Evolutionary conservation across 2,888 invertebrate genomes (phyloP).

Genomic region (Ophion costatus): DNA sequence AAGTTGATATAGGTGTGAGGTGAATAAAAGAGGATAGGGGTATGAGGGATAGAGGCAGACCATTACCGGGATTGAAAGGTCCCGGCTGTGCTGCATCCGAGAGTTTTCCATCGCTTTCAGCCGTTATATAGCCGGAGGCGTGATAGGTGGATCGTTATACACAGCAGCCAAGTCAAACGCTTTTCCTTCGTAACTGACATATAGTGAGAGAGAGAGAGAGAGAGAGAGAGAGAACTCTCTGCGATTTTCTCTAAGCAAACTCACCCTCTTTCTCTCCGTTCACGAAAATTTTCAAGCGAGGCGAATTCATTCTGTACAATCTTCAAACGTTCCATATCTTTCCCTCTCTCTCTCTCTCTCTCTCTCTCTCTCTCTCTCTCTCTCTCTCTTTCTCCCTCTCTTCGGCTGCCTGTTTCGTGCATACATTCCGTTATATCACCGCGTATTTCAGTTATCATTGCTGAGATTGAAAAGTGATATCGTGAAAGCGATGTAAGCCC

Average conservation of each 20-base stretch:
- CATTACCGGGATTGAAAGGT: constrained; percentile 65
- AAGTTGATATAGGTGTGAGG: constrained; percentile 39
- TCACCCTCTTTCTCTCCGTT: constrained; percentile 23
- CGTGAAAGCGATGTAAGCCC: constrained; percentile 55
- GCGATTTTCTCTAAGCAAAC: constrained; percentile 51
- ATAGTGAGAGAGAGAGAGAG: neutral
- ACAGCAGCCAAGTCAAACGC: constrained; percentile 64
- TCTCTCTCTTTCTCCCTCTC: neutral
- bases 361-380: neutral
- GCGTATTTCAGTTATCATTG: constrained; percentile 61
- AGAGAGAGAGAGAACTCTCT: constrained; percentile 22
- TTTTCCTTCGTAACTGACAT: constrained; percentile 40
- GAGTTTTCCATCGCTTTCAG: constrained; percentile 66
- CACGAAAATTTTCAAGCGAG: constrained; percentile 56
- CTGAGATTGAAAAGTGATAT: constrained; percentile 59
- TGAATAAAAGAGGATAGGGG: constrained; percentile 24
- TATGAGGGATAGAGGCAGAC: constrained; percentile 44
- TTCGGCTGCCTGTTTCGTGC: neutral
- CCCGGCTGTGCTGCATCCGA: constrained; percentile 61
- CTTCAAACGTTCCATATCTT: constrained; percentile 51
- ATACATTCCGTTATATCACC: constrained; percentile 28
- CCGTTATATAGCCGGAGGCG: constrained; percentile 59
- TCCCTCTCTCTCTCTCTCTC: constrained; percentile 4
- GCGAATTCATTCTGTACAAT: constrained; percentile 43
- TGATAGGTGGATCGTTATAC: constrained; percentile 64